Percentiles rank a stretch among this genome's conserved stretches.
These are phyloP conservation scores for Crocallis elinguaria DNA, from an alignment of 2,888 invertebrate species.

Conservation along the genomic window DNA sequence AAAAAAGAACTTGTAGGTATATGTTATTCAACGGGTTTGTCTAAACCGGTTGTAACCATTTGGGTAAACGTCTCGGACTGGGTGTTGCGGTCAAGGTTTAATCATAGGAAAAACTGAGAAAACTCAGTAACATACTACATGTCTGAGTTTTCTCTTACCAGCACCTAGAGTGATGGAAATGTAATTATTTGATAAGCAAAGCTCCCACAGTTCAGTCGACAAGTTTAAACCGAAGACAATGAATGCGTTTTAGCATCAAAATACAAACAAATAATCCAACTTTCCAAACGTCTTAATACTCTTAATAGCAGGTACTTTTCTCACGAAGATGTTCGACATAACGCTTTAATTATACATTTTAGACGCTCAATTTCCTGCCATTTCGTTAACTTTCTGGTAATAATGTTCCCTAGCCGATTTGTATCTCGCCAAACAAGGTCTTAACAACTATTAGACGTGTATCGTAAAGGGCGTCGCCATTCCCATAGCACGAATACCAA, in stretches of 20 bases:
- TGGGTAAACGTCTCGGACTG: too few relatives aligned
- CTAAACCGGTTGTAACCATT: too few relatives aligned
- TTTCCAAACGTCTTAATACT: constrained; percentile 23
- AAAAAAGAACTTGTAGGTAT: too few relatives aligned
- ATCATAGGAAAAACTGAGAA: too few relatives aligned
- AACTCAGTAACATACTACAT: too few relatives aligned
- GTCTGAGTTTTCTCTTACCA: too few relatives aligned
- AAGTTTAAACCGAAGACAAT: too few relatives aligned
- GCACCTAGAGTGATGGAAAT: too few relatives aligned
- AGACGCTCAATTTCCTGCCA: constrained; percentile 25
- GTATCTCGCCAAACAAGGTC: constrained; percentile 49
- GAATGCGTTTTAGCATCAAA: background rate
- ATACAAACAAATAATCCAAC: constrained; percentile 2
- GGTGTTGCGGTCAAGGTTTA: too few relatives aligned
- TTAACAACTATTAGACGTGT: constrained; percentile 57
- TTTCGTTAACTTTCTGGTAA: constrained; percentile 23
- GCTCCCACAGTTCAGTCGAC: too few relatives aligned
- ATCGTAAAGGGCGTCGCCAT: constrained; percentile 59
- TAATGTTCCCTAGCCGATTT: constrained; percentile 31
- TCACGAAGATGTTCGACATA: constrained; percentile 19
- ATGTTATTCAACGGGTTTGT: too few relatives aligned
- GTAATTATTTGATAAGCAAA: too few relatives aligned
- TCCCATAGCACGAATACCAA: constrained; percentile 75
- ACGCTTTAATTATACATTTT: constrained; percentile 26
- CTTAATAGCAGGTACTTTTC: constrained; percentile 15